Conservation (phyloP, 2,888 invertebrate genomes). For the Ypsolopha scabrella region DNA sequence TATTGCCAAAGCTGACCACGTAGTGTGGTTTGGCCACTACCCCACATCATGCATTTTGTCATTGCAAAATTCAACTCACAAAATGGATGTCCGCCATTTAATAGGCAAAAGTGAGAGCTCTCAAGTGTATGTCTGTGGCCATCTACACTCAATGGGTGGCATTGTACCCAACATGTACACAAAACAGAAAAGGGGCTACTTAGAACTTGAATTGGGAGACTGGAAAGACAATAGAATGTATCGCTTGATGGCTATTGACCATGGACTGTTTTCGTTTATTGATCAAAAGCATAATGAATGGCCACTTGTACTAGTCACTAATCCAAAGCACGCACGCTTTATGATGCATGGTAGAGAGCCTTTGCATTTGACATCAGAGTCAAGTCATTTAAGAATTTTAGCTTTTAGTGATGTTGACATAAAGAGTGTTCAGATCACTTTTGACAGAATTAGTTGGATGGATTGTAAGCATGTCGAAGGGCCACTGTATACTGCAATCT, state of each 20-base stretch:
- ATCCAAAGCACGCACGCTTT: constrained; percentile 89
- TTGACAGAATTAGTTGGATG: constrained; percentile 75
- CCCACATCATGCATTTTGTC: constrained; percentile 88
- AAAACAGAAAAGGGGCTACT: constrained; percentile 81
- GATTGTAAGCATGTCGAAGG: constrained; percentile 71
- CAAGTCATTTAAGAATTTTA: constrained; percentile 85
- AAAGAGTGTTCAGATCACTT: constrained; percentile 73
- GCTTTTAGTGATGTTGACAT: constrained; percentile 80
- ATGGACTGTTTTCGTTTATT: constrained; percentile 87
- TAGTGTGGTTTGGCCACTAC: constrained; percentile 86
- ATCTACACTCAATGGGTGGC: constrained; percentile 87
- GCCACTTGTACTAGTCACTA: constrained; percentile 88
- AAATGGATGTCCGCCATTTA: constrained; percentile 63
- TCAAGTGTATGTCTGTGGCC: constrained; percentile 88
- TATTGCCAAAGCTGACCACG: constrained; percentile 49
- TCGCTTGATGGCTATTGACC: constrained; percentile 87
- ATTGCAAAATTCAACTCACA: constrained; percentile 56
- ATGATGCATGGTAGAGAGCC: constrained; percentile 82
- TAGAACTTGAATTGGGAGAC: constrained; percentile 92
- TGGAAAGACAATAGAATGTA: constrained; percentile 93
- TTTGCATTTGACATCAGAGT: constrained; percentile 71
- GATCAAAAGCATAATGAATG: constrained; percentile 82
- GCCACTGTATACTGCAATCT: constrained; percentile 78
- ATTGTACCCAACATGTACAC: constrained; percentile 88
- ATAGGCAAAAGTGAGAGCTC: constrained; percentile 72